Percentiles rank a stretch among this genome's conserved stretches.
These are phyloP conservation scores for Aspiorhynchus laticeps DNA, from an alignment of 2,113 vertebrate species.

Conservation along the genomic window DNA sequence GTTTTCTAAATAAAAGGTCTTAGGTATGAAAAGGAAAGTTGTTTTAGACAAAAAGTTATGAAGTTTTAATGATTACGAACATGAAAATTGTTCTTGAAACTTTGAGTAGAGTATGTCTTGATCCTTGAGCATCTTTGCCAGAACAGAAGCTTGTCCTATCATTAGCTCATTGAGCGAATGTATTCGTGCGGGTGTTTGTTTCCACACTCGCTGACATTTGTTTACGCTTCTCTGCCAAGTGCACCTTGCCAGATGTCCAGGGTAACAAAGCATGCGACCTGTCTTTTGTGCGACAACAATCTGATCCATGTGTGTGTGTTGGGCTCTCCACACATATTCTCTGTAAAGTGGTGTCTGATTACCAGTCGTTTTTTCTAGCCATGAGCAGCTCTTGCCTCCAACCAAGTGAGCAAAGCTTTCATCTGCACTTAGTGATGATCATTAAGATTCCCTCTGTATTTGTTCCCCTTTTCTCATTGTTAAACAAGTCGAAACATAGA, in stretches of 20 bases:
- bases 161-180: conserved; percentile 14
- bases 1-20: not conserved
- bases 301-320: not conserved
- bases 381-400: conserved; percentile 49
- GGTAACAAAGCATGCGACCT: conserved; percentile 38
- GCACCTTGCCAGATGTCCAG: conserved; percentile 58
- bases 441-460: conserved; percentile 16
- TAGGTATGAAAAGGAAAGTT: not conserved
- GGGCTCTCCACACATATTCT: not conserved
- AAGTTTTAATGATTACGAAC: not conserved
- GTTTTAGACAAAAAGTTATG: not conserved
- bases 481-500: not conserved
- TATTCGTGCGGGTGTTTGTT: conserved; percentile 32
- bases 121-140: not conserved
- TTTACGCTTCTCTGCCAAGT: conserved; percentile 54
- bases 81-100: not conserved
- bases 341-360: conserved; percentile 56
- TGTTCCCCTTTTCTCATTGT: not conserved
- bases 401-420: conserved; percentile 9
- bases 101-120: not conserved
- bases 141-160: conserved; percentile 38
- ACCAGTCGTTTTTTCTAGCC: conserved; percentile 49
- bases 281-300: conserved; percentile 17
- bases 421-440: not conserved
- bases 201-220: conserved; percentile 49